phyloP scores from a whole-genome alignment of 2,797 vertebrate genomes.

The Vireo griseus region DNA sequence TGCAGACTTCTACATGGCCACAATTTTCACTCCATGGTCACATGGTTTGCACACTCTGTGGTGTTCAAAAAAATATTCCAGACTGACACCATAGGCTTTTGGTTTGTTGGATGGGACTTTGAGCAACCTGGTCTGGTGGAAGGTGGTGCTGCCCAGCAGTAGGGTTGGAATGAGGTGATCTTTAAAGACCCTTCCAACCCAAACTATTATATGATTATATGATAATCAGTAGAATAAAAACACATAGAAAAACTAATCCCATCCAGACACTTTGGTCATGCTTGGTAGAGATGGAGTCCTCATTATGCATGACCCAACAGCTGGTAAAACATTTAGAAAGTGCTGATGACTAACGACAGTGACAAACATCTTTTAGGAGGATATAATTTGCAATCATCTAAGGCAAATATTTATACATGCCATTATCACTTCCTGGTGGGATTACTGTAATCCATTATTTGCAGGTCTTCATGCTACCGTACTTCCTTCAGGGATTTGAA shows the following conservation, averaged over 20 bases:
- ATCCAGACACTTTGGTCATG: background rate
- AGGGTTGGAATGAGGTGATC: background rate
- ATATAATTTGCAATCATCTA: constrained; percentile 56
- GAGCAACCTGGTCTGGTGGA: background rate
- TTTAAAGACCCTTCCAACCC: background rate
- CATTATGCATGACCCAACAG: background rate
- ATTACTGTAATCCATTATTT: constrained; percentile 64
- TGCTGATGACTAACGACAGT: background rate
- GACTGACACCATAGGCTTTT: background rate
- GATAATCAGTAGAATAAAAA: background rate
- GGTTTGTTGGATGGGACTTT: background rate
- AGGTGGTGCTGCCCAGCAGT: background rate
- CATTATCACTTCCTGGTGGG: constrained; percentile 67
- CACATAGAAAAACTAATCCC: background rate
- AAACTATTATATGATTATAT: background rate
- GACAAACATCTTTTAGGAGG: constrained; percentile 31
- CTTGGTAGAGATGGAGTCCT: background rate
- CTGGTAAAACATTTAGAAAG: constrained; percentile 47
- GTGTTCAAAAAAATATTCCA: background rate
- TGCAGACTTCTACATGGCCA: background rate
- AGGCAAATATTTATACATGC: constrained; percentile 55
- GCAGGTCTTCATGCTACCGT: constrained; percentile 50
- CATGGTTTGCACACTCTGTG: background rate
- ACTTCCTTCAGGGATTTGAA: constrained; percentile 65
- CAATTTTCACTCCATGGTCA: background rate